Evolutionary conservation across 2,888 invertebrate genomes (phyloP), one percentile per base, ranked within the genome.

Genomic region (Malthinus seriepunctatus): DNA sequence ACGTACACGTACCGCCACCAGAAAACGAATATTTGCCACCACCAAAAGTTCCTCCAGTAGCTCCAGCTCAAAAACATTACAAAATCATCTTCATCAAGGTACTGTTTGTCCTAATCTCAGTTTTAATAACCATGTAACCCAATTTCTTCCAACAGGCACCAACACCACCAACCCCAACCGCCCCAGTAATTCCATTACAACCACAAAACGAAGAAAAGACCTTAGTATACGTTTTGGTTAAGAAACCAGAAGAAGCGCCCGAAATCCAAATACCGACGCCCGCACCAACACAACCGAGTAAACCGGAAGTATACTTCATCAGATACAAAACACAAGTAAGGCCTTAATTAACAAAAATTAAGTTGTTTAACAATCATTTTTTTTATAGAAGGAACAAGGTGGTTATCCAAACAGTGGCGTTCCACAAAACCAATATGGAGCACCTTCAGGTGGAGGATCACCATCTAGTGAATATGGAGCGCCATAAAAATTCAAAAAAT

Each of bases 281-380:
- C 2, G 87, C 88, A 44, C 91, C 93, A 39, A 93, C 93, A 34
- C 91, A 91, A 73, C 93, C 93, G 45, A 88, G 90, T 82, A 93
- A 93, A 77, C 93, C 93, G 5, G 93, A 93, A 81, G 93, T 93
- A 51, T 93, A 91, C 83, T 93, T 93, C 83, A 93, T 93, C 82
- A 88, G 91, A 81, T 93, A 93, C 81, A 90, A 90, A 81, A 90
- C 90, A 49, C 90, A 89, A 87, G 89, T 89, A 79, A 74, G 76
- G 56, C 45, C 51, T 32, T 8, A 12, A 32, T 32, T 34, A 10
- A n/a, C 14, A 54, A 11, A n/a, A 11, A 9, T 3, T 23, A 3
- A 2, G 2, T 8, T 9, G 9, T 39, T 39, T 2, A 15, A 39
- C 7, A n/a, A 7, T 2, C 12, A 3, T 1, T 8, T 39, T 9